phyloP scores from a whole-genome alignment of 2,888 invertebrate species.

The Apodemia mormo region DNA sequence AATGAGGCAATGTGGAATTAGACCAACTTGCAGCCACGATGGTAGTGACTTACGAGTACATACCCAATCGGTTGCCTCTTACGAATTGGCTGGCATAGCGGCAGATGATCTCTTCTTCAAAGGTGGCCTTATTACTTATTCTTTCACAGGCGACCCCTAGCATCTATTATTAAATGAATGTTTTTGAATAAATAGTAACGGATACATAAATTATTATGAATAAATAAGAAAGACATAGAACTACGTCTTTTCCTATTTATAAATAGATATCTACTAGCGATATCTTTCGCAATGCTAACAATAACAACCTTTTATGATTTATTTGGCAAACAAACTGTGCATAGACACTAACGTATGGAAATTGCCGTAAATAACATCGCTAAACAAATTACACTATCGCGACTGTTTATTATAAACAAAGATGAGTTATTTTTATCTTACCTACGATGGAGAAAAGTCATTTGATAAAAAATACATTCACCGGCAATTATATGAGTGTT shows the following conservation, averaged over 20 bases:
- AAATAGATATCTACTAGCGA: not conserved
- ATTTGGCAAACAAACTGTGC: conserved; percentile 23
- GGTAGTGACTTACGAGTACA: no score
- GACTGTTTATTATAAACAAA: conserved; percentile 22
- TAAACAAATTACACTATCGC: conserved; percentile 21
- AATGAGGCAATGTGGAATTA: no score
- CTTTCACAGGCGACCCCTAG: no score
- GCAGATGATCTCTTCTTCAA: no score
- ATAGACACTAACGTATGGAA: conserved; percentile 21
- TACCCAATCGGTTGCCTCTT: no score
- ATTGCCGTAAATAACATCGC: conserved; percentile 21
- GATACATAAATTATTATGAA: no score
- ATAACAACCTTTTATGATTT: conserved; percentile 22
- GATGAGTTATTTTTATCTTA: conserved; percentile 20
- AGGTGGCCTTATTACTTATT: no score
- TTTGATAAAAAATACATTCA: conserved; percentile 22
- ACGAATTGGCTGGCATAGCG: no score
- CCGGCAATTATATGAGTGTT: not conserved
- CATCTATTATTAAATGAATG: no score
- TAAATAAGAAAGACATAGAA: no score
- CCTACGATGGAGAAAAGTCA: conserved; percentile 19
- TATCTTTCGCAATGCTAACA: conserved; percentile 12
- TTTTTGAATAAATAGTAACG: no score
- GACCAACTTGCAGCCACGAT: no score
- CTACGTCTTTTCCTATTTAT: not conserved